These are phyloP conservation scores for Oscheius myriophilus DNA, from an alignment of 2,888 invertebrate genomes.

Conservation along the genomic window DNA sequence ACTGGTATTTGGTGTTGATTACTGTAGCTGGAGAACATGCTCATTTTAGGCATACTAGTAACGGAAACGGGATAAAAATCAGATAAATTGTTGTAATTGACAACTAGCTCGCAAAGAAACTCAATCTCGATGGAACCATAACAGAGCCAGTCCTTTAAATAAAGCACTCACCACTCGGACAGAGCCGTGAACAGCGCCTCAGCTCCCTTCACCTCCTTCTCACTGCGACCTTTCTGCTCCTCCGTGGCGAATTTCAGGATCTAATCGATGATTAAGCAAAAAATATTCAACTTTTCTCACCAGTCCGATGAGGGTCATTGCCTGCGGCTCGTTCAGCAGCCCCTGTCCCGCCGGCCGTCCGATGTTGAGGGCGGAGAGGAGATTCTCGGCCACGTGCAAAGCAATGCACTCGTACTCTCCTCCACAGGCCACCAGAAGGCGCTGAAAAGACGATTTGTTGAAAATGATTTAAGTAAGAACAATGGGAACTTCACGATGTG, in stretches of 20 bases:
- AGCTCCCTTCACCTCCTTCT: slow-evolving; percentile 1
- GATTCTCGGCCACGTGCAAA: slow-evolving; percentile 35
- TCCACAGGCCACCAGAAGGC: slow-evolving; percentile 42
- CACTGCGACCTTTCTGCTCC: slow-evolving; percentile 5
- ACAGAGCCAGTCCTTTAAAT: too few species aligned
- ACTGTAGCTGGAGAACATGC: too few species aligned
- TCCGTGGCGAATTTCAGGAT: slow-evolving; percentile 12
- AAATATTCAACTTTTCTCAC: background rate
- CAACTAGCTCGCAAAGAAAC: too few species aligned
- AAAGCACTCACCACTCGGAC: slow-evolving; percentile 6
- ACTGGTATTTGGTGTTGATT: too few species aligned
- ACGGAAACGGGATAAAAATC: too few species aligned
- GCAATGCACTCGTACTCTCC: slow-evolving; percentile 26
- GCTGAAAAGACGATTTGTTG: slow-evolving; percentile 30
- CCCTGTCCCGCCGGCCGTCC: slow-evolving; percentile 24
- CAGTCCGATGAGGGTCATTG: background rate
- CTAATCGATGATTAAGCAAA: background rate
- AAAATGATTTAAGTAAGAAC: too few species aligned
- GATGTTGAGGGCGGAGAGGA: slow-evolving; percentile 30
- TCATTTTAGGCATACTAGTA: too few species aligned
- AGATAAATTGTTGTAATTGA: too few species aligned
- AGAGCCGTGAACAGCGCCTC: background rate
- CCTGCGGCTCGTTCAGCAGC: slow-evolving; percentile 15
- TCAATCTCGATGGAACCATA: too few species aligned
- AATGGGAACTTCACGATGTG: too few species aligned